Evolutionary conservation across 2,113 vertebrate genomes (phyloP).

Genomic region (Platysternon megacephalum): DNA sequence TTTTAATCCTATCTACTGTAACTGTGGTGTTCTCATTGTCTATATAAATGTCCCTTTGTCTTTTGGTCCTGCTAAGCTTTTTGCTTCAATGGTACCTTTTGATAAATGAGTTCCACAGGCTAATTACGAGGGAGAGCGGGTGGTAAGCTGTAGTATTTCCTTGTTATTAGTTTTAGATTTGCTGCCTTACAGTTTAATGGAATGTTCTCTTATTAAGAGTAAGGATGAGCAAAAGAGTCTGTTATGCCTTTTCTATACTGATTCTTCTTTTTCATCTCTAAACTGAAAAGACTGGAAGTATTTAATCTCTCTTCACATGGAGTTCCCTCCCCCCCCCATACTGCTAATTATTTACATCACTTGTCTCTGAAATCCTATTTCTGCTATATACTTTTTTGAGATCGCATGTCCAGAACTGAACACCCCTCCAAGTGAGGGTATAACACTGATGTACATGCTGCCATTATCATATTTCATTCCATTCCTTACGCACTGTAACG

Average conservation of each 20-base stretch:
- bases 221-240: fast-evolving
- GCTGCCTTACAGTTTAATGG: background rate
- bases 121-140: fast-evolving
- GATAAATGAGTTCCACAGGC: background rate
- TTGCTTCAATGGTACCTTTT: background rate
- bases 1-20: background rate
- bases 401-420: background rate
- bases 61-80: background rate
- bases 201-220: fast-evolving
- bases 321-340: background rate
- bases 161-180: background rate
- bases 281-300: background rate
- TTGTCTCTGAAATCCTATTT: background rate
- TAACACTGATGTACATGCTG: background rate
- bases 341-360: background rate
- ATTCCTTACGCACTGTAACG: background rate
- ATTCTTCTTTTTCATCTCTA: background rate
- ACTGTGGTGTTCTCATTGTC: background rate
- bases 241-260: background rate
- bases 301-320: background rate
- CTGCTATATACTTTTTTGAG: background rate
- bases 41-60: background rate
- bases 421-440: background rate
- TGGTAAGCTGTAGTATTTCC: background rate
- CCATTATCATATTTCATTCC: background rate